These are phyloP conservation scores for Ameiurus melas DNA, from an alignment of 2,113 vertebrate species.

Conservation along the genomic window DNA sequence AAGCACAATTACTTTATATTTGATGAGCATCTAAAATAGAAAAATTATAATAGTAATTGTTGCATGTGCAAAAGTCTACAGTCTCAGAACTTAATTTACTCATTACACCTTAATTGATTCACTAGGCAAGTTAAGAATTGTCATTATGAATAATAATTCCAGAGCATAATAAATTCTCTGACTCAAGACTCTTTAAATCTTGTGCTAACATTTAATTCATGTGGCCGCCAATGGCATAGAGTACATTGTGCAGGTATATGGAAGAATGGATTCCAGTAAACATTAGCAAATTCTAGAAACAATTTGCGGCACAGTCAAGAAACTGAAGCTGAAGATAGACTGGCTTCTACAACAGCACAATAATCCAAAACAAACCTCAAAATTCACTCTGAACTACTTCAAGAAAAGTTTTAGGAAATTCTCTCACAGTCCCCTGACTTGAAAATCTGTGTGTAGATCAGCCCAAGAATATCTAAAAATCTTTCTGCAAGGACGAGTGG, in stretches of 20 bases:
- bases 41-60: neutral
- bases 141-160: neutral
- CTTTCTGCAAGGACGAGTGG: neutral
- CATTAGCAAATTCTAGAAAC: neutral
- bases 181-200: neutral
- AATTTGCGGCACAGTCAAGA: neutral
- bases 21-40: neutral
- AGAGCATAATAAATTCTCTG: neutral
- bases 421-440: neutral
- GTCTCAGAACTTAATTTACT: neutral
- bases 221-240: neutral
- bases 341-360: neutral
- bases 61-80: neutral
- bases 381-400: neutral
- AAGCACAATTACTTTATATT: neutral
- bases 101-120: neutral
- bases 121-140: neutral
- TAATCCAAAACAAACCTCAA: neutral
- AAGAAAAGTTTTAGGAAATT: neutral
- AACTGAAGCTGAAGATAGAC: neutral
- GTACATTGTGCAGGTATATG: neutral
- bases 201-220: neutral
- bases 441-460: neutral
- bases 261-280: neutral
- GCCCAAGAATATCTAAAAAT: neutral